Base-by-base conservation (phyloP, 2,113 vertebrate genomes). In the Sceloporus tristichus region DNA sequence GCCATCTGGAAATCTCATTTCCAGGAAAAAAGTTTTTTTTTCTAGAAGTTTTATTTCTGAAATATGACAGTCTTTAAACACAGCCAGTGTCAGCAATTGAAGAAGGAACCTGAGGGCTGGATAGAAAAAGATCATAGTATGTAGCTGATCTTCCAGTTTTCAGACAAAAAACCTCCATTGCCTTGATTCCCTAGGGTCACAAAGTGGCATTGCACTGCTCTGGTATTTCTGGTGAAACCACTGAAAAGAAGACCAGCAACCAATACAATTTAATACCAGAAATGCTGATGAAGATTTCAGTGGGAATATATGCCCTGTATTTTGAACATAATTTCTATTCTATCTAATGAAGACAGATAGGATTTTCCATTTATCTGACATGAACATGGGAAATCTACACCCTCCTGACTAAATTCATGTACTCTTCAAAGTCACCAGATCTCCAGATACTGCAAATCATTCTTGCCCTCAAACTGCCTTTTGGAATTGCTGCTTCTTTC, bases 41-140 rank as follows among this genome's bases (percentile, higher is more conserved):
- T 18, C 59, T 62, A 62, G 59, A 62, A 16, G 18, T 62, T 74
- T n/a, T 66, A 18, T 82, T n/a, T 73, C 53, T 54, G 25, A 29
- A 76, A 19, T 38, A 56, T 79, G 68, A 54, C 25, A 34, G 21
- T 79, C 34, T 86, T 86, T n/a, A 85, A 68, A 82, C 76, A 85
- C 18, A 56, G 16, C 38, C 70, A 76, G 5, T 87, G 21, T 74
- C 73, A 59, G 6, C 73, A 62, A 13, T 59, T 80, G 53, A 87
- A 80, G 68, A 80, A 54, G 71, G 9, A 87, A 27, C 34, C 8
- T 25, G 6, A 75, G 71, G 13, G 5, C 48, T 84, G 27, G 53
- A 40, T 2, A 81, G 34, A 82, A 81, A 66, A 40, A 66, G 78
- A 40, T 4, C 34, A 59, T 5, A 74, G 21, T 38, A 48, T 56